Evolutionary conservation across 2,113 vertebrate species (phyloP).

Genomic region (Microcebus lehilahytsara): DNA sequence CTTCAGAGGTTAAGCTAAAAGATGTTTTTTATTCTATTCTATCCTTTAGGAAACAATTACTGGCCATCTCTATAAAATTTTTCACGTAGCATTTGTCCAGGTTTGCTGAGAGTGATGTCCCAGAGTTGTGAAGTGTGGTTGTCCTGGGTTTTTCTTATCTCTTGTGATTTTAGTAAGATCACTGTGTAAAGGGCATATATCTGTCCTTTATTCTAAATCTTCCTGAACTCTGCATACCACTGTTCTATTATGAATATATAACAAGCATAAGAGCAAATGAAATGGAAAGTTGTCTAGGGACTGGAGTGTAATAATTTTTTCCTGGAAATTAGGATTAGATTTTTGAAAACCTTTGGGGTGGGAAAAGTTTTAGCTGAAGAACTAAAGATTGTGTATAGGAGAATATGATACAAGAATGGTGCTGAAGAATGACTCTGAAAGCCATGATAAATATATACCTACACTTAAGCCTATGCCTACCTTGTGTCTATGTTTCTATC

Average conservation of each 20-base stretch:
- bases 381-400: neutral
- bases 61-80: neutral
- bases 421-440: constrained; percentile 8
- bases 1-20: constrained; percentile 19
- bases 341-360: neutral
- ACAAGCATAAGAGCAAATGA: neutral
- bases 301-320: neutral
- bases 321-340: neutral
- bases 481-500: neutral
- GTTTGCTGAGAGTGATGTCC: neutral
- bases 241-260: constrained; percentile 35
- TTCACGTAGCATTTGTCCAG: neutral
- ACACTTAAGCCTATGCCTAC: neutral
- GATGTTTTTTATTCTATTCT: neutral
- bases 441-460: neutral
- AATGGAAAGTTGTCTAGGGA: neutral
- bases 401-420: neutral
- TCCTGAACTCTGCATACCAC: neutral
- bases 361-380: neutral
- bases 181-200: neutral
- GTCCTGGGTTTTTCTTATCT: neutral
- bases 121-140: neutral
- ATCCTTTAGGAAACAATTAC: neutral
- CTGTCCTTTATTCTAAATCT: constrained; percentile 29
- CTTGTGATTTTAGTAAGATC: neutral